Evolutionary conservation across 2,888 invertebrate species (phyloP).

Genomic region (Volucella inflata): DNA sequence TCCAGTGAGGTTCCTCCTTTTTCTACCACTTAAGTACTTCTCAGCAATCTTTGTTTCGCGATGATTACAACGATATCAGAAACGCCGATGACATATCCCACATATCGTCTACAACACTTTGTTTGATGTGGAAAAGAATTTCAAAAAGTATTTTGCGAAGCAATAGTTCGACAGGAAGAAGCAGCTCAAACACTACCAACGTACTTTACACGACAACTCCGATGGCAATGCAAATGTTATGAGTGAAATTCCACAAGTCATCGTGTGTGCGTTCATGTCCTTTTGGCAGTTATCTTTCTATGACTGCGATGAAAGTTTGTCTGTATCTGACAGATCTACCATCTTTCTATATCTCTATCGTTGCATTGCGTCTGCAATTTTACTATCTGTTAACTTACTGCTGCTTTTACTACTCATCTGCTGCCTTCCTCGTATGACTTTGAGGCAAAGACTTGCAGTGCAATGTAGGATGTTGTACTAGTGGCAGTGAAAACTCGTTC

Average conservation of each 20-base stretch:
- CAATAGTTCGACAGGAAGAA: too few species aligned
- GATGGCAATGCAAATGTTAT: constrained; percentile 16
- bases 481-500: background rate
- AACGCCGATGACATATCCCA: too few species aligned
- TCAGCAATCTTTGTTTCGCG: too few species aligned
- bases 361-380: constrained; percentile 10
- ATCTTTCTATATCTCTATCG: constrained; percentile 50
- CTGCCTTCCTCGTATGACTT: constrained; percentile 9
- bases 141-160: too few species aligned
- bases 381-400: constrained; percentile 41
- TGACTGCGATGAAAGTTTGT: constrained; percentile 34
- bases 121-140: too few species aligned
- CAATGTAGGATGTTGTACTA: background rate
- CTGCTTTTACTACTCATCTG: background rate
- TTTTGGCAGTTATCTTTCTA: constrained; percentile 36
- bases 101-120: too few species aligned
- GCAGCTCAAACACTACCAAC: too few species aligned
- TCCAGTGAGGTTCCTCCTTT: too few species aligned
- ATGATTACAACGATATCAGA: too few species aligned
- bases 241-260: constrained; percentile 46
- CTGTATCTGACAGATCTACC: constrained; percentile 59
- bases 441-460: constrained; percentile 10
- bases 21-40: too few species aligned
- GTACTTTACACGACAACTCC: too few species aligned
- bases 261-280: constrained; percentile 48